phyloP scores from a whole-genome alignment of 2,113 vertebrate species.

The Peromyscus californicus region DNA sequence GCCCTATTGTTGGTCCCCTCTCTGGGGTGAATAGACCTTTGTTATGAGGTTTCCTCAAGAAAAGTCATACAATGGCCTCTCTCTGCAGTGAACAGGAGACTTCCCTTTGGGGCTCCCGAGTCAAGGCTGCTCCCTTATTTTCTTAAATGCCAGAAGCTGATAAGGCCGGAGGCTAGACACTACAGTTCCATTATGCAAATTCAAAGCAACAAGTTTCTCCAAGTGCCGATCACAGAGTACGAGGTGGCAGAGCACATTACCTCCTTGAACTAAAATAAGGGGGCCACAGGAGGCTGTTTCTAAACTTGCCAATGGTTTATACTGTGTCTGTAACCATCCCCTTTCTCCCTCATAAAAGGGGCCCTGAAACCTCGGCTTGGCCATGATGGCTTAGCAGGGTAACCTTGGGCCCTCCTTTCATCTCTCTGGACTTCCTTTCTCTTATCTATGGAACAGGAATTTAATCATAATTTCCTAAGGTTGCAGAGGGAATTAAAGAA shows the following conservation, averaged over 20 bases:
- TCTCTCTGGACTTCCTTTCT: slow-evolving; percentile 48
- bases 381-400: neutral
- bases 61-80: neutral
- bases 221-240: slow-evolving; percentile 6
- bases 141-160: slow-evolving; percentile 44
- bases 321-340: neutral
- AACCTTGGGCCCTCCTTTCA: neutral
- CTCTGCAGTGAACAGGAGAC: neutral
- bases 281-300: neutral
- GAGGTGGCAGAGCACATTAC: neutral
- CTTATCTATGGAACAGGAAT: slow-evolving; percentile 40
- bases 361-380: neutral
- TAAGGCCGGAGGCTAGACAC: neutral
- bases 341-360: neutral
- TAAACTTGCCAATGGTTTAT: neutral
- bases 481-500: slow-evolving; percentile 20
- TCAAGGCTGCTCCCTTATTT: slow-evolving; percentile 25
- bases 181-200: neutral
- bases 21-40: neutral
- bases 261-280: slow-evolving; percentile 21
- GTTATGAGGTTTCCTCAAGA: neutral
- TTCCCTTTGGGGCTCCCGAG: neutral
- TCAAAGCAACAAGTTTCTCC: neutral
- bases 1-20: neutral
- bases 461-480: slow-evolving; percentile 19